phyloP scores from a whole-genome alignment of 2,797 vertebrate genomes.

The Cottoperca gobio region DNA sequence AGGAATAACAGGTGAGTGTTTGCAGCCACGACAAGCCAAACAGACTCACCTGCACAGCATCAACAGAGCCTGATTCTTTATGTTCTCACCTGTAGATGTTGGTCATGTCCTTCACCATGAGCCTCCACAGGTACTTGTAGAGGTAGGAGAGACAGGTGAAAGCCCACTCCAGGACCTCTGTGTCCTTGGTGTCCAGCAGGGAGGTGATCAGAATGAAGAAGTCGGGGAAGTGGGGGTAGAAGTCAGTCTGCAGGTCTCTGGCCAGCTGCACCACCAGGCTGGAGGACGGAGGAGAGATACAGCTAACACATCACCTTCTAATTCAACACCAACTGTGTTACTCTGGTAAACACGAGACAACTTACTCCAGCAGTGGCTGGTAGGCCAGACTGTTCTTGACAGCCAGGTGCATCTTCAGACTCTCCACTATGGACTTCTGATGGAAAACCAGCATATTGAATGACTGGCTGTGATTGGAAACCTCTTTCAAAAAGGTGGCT shows the following conservation, averaged over 20 bases:
- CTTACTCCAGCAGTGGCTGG: slow-evolving; percentile 96
- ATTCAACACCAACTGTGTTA: background rate
- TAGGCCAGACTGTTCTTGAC: slow-evolving; percentile 90
- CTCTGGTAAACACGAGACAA: slow-evolving; percentile 29
- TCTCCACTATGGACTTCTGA: slow-evolving; percentile 90
- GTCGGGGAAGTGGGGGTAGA: slow-evolving; percentile 95
- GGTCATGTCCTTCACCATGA: slow-evolving; percentile 96
- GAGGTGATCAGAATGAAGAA: slow-evolving; percentile 92
- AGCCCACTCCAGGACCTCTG: slow-evolving; percentile 93
- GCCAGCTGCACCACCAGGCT: slow-evolving; percentile 97
- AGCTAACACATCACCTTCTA: background rate
- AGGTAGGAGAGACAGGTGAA: slow-evolving; percentile 96
- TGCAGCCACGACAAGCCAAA: background rate
- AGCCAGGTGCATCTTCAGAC: slow-evolving; percentile 92
- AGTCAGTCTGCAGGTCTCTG: slow-evolving; percentile 96
- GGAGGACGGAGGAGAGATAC: slow-evolving; percentile 2
- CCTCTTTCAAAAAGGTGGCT: slow-evolving; percentile 93
- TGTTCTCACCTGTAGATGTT: slow-evolving; percentile 92
- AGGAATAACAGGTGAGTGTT: background rate
- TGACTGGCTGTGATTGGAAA: slow-evolving; percentile 92
- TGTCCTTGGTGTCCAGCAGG: slow-evolving; percentile 94
- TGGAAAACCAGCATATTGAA: slow-evolving; percentile 98
- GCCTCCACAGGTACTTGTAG: slow-evolving; percentile 97
- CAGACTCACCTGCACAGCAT: background rate
- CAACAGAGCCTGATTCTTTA: background rate